Conservation (phyloP, 2,797 vertebrate genomes). For the Sebastes goodei region DNA sequence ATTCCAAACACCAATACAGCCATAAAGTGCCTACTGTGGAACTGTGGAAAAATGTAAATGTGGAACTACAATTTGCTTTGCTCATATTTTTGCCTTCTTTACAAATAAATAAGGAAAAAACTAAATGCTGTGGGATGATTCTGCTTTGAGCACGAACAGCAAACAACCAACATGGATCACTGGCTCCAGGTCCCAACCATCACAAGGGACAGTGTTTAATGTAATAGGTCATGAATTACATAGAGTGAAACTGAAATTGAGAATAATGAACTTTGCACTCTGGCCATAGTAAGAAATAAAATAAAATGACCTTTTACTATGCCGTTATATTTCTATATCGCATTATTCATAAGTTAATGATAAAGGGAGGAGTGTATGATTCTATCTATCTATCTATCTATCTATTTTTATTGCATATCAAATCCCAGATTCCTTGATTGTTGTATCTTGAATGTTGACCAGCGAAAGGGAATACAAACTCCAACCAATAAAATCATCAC, state of each 20-base stretch:
- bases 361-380: not conserved
- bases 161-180: not conserved
- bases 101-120: not conserved
- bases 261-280: no score
- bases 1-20: not conserved
- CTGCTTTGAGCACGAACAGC: not conserved
- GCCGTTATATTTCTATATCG: not conserved
- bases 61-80: not conserved
- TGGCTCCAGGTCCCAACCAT: not conserved
- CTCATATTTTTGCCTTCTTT: not conserved
- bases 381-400: no score
- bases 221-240: no score
- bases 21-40: not conserved
- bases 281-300: no score
- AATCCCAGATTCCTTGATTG: not conserved
- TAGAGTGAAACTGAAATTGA: not conserved
- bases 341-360: no score
- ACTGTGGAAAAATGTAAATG: not conserved
- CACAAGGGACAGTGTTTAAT: not conserved
- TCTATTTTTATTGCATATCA: not conserved
- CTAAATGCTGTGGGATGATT: not conserved
- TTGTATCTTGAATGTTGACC: not conserved
- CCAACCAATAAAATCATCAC: not conserved
- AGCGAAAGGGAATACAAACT: not conserved
- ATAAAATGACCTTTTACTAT: no score